Percentiles rank a stretch among this genome's conserved stretches.
Conservation (phyloP, 2,113 vertebrate species). For the Pelodiscus sinensis region DNA sequence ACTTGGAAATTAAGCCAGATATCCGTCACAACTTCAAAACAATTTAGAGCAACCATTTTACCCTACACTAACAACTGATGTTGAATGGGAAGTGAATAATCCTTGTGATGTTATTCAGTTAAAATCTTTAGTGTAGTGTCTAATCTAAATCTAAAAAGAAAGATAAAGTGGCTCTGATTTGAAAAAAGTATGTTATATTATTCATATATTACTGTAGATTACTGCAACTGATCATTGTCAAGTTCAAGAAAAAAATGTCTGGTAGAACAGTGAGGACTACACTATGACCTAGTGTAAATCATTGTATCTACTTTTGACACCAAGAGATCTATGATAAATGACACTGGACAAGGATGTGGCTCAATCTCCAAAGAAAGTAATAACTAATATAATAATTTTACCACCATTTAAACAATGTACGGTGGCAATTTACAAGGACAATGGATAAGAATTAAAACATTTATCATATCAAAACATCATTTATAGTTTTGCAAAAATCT, state of each 20-base stretch:
- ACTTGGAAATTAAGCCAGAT: conserved; percentile 59
- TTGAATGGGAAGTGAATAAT: background rate
- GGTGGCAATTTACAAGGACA: background rate
- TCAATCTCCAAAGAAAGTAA: background rate
- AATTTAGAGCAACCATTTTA: background rate
- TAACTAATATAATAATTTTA: background rate
- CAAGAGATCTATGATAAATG: background rate
- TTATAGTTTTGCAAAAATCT: background rate
- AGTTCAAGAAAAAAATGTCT: background rate
- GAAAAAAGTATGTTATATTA: background rate
- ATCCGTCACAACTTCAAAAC: conserved; percentile 15
- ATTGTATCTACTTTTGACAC: background rate
- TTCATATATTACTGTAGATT: background rate
- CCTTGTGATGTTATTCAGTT: conserved; percentile 6
- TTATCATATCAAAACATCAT: background rate
- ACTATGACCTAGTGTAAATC: background rate
- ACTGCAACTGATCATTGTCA: background rate
- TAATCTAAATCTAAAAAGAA: no score
- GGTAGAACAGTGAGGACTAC: background rate
- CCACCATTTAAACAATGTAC: background rate
- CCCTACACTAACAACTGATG: conserved; percentile 16
- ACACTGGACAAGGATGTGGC: background rate
- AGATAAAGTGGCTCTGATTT: background rate
- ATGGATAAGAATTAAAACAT: background rate
- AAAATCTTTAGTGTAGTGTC: background rate